Evolutionary conservation across 2,113 vertebrate species (phyloP).

Genomic region (Syrmaticus mikado): DNA sequence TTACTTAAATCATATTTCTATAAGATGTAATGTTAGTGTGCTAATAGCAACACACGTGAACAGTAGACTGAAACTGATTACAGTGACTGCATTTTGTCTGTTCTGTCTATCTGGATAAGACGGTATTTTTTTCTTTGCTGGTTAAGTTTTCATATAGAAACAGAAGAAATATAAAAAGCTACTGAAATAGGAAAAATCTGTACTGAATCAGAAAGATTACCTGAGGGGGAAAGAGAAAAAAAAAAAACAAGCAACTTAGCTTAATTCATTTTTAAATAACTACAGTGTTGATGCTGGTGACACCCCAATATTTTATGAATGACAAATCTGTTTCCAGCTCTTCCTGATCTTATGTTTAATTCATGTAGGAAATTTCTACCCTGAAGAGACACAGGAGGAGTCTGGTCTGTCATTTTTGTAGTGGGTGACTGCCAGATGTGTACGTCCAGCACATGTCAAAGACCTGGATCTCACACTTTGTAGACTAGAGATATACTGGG

Average conservation of each 20-base stretch:
- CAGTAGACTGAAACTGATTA: background rate
- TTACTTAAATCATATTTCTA: background rate
- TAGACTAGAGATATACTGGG: background rate
- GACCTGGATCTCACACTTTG: background rate
- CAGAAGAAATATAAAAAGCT: conserved; percentile 7
- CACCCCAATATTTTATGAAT: background rate
- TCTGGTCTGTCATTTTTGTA: background rate
- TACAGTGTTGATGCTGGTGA: conserved; percentile 19
- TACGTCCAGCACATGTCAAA: background rate
- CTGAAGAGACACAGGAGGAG: background rate
- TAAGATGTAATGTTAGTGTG: background rate
- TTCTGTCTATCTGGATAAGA: background rate
- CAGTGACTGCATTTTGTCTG: background rate
- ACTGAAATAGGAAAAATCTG: conserved; percentile 31
- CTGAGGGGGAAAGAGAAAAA: background rate
- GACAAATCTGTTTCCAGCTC: background rate
- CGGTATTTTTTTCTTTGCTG: background rate
- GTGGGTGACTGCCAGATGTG: background rate
- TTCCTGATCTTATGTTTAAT: background rate
- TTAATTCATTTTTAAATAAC: background rate
- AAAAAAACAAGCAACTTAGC: background rate
- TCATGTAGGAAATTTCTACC: background rate
- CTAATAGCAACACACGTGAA: background rate
- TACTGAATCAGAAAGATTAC: conserved; percentile 9
- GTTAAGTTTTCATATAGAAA: conserved; percentile 31